A percentile compares a stretch with the other conserved stretches of the same genome.
These are phyloP conservation scores for Eupithecia vulgata DNA, from an alignment of 2,888 invertebrate genomes.

Conservation along the genomic window DNA sequence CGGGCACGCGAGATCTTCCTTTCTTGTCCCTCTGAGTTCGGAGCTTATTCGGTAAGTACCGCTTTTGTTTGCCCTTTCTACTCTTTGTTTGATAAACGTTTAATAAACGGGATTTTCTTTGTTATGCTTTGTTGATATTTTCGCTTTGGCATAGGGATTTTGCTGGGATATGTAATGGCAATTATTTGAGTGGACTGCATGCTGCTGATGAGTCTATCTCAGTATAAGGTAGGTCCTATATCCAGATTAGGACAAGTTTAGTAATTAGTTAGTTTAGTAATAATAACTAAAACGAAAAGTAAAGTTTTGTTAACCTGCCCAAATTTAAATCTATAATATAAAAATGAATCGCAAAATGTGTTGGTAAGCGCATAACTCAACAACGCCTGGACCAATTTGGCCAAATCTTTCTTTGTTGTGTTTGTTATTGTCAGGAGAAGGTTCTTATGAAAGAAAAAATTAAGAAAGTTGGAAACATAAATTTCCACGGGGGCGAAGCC, in stretches of 20 bases:
- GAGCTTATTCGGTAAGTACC: slow-evolving; percentile 80
- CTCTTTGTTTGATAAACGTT: slow-evolving; percentile 74
- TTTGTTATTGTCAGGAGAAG: too few species aligned
- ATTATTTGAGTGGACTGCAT: slow-evolving; percentile 3
- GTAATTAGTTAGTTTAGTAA: too few species aligned
- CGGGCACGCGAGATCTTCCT: slow-evolving; percentile 78
- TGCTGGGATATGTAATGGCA: slow-evolving; percentile 10
- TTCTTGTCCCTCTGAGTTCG: slow-evolving; percentile 78
- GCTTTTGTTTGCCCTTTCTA: slow-evolving; percentile 70
- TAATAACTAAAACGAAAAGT: too few species aligned
- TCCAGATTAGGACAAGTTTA: neutral
- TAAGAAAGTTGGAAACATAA: too few species aligned
- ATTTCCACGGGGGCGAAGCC: too few species aligned
- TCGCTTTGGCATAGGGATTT: slow-evolving; percentile 19
- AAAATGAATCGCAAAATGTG: too few species aligned
- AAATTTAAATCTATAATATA: too few species aligned
- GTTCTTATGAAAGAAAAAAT: too few species aligned
- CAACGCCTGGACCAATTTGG: too few species aligned
- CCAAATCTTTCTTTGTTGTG: too few species aligned
- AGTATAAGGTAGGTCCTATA: neutral
- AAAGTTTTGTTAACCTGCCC: neutral
- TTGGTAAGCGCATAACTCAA: too few species aligned
- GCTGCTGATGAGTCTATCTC: neutral
- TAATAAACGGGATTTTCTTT: slow-evolving; percentile 64
- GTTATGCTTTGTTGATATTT: slow-evolving; percentile 44